Conservation (phyloP, 2,797 vertebrate genomes). For the Remorina albescens region DNA sequence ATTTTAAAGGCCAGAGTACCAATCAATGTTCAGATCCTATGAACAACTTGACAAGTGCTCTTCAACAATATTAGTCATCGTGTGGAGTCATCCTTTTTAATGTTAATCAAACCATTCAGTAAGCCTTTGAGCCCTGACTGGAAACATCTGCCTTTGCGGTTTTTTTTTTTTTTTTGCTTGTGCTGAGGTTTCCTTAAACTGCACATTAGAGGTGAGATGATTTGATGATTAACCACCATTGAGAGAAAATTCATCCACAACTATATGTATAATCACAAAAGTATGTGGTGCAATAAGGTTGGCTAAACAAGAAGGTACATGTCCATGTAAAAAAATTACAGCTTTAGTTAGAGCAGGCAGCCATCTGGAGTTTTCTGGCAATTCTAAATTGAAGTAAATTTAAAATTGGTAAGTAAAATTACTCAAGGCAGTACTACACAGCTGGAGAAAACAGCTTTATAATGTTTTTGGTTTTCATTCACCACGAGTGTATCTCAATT, state of each 20-base stretch:
- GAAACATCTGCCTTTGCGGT: neutral
- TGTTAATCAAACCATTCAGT: neutral
- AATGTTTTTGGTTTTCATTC: neutral
- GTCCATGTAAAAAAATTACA: neutral
- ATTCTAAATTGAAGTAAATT: neutral
- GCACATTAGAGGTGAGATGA: neutral
- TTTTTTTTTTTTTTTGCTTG: neutral
- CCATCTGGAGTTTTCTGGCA: neutral
- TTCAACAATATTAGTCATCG: constrained; percentile 23
- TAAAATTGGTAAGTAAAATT: neutral
- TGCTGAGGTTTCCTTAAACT: neutral
- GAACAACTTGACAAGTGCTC: constrained; percentile 1
- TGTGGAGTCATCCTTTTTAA: neutral
- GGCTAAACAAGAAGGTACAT: neutral
- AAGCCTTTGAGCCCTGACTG: neutral
- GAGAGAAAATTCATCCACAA: neutral
- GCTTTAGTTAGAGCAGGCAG: neutral
- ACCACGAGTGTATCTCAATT: constrained; percentile 5
- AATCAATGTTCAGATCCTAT: constrained; percentile 9
- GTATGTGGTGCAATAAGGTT: neutral
- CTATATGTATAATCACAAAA: neutral
- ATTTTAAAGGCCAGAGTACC: constrained; percentile 4
- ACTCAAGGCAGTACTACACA: neutral
- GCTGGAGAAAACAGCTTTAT: neutral
- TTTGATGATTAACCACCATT: neutral